Conservation (phyloP, 2,888 invertebrate species). For the Leptinotarsa haldemani region DNA sequence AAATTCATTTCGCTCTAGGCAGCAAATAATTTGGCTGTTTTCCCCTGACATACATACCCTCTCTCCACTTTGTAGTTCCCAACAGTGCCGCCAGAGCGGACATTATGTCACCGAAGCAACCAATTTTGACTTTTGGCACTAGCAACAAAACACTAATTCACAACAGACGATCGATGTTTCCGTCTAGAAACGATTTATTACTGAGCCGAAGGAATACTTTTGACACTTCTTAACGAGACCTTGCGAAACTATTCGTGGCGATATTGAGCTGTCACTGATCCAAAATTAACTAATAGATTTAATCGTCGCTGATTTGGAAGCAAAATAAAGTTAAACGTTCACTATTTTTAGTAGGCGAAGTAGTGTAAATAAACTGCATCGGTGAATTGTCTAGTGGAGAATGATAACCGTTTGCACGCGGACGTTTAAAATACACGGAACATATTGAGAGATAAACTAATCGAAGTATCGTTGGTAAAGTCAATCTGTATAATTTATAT, state of each 20-base stretch:
- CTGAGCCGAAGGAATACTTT: background rate
- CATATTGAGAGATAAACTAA: background rate
- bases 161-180: background rate
- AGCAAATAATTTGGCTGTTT: background rate
- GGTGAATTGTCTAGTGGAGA: slow-evolving; percentile 10
- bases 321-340: slow-evolving; percentile 51
- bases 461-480: background rate
- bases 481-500: background rate
- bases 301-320: slow-evolving; percentile 52
- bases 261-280: slow-evolving; percentile 51
- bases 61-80: slow-evolving; percentile 59
- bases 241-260: slow-evolving; percentile 23
- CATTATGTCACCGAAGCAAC: slow-evolving; percentile 62
- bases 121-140: slow-evolving; percentile 58
- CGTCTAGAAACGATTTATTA: slow-evolving; percentile 10
- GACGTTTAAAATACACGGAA: slow-evolving; percentile 1
- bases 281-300: slow-evolving; percentile 57
- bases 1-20: too few relatives aligned
- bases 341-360: slow-evolving; percentile 50
- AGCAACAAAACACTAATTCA: background rate
- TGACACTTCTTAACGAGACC: slow-evolving; percentile 24
- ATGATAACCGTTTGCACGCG: slow-evolving; percentile 1
- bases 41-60: slow-evolving; percentile 54
- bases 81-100: slow-evolving; percentile 62
- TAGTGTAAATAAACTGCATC: slow-evolving; percentile 41